Conservation (phyloP, 2,888 invertebrate species). For the Synanthedon myopaeformis region DNA sequence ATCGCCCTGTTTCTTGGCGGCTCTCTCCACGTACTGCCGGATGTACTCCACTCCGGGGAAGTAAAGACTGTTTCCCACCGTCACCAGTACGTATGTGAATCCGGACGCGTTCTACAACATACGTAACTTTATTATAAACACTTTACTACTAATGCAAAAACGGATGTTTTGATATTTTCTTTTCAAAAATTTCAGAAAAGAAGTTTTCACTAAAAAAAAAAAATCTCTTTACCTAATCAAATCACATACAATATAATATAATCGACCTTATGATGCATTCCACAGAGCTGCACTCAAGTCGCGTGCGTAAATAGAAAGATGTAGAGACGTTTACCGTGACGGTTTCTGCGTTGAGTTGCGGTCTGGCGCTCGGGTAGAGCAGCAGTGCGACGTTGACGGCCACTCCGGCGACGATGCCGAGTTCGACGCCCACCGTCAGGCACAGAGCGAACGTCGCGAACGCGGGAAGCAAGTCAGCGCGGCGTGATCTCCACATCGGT, state of each 20-base stretch:
- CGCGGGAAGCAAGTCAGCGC: constrained; percentile 84
- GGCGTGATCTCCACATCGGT: constrained; percentile 86
- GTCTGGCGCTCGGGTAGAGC: constrained; percentile 84
- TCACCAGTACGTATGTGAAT: constrained; percentile 79
- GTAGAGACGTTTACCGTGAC: too few relatives aligned
- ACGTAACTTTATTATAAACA: background rate
- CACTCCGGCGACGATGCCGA: constrained; percentile 87
- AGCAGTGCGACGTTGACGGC: constrained; percentile 81
- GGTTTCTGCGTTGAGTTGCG: constrained; percentile 79
- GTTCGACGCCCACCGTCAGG: constrained; percentile 84
- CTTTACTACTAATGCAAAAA: too few relatives aligned
- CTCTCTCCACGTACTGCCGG: constrained; percentile 80
- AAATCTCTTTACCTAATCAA: too few relatives aligned
- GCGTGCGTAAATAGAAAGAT: too few relatives aligned
- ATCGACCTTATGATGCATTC: too few relatives aligned
- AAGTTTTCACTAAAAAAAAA: too few relatives aligned
- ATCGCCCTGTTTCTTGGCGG: constrained; percentile 75
- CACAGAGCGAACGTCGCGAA: constrained; percentile 87
- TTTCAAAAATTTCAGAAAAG: too few relatives aligned
- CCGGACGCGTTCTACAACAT: constrained; percentile 72
- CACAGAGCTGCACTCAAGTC: too few relatives aligned
- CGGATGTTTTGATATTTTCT: too few relatives aligned
- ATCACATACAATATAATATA: too few relatives aligned
- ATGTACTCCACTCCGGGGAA: constrained; percentile 89
- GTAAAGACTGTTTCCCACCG: constrained; percentile 84